phyloP scores from a whole-genome alignment of 2,113 vertebrate genomes.

The Tringa solitaria region DNA sequence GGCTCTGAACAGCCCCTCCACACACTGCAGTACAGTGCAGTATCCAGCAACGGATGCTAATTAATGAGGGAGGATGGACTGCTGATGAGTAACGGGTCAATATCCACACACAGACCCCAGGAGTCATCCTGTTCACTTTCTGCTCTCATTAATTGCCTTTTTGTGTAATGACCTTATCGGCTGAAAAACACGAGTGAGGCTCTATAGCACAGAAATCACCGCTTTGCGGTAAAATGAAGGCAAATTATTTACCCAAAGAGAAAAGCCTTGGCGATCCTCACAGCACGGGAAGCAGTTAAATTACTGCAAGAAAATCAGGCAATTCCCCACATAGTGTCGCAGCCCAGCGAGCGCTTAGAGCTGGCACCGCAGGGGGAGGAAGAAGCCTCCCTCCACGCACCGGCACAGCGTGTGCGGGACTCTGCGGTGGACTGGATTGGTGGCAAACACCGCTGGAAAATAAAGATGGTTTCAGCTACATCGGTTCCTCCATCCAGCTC shows the following conservation, averaged over 20 bases:
- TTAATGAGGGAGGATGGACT: background rate
- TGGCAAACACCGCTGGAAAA: background rate
- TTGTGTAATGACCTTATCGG: background rate
- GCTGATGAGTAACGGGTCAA: fast-evolving
- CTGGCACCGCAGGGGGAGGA: background rate
- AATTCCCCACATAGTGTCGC: fast-evolving
- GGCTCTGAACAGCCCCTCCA: background rate
- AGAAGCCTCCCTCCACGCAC: background rate
- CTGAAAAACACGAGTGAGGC: background rate
- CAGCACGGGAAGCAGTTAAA: background rate
- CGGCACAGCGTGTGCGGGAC: background rate
- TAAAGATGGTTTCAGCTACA: background rate
- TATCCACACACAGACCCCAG: background rate
- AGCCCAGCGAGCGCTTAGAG: background rate
- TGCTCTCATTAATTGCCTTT: background rate
- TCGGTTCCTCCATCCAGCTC: background rate
- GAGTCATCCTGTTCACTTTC: background rate
- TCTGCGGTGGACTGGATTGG: background rate
- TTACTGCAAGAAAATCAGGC: background rate
- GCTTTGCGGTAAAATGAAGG: background rate
- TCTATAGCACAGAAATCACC: background rate
- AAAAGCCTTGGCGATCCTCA: background rate
- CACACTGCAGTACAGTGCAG: fast-evolving
- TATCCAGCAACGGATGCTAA: background rate
- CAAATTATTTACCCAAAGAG: background rate